These are phyloP conservation scores for Pangasius macronema DNA, from an alignment of 2,797 vertebrate genomes.

Conservation along the genomic window DNA sequence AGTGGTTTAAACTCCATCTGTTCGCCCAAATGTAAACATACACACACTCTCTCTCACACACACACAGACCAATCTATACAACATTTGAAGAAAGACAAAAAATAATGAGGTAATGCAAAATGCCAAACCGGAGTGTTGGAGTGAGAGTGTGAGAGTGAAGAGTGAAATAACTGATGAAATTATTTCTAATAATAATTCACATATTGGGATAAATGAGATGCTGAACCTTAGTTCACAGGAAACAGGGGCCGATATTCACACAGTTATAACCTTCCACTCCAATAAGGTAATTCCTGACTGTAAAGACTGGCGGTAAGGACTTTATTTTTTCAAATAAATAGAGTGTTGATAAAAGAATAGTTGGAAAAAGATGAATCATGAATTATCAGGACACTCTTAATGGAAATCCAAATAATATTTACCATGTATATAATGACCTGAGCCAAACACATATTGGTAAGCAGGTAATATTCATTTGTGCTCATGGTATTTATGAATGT, in stretches of 20 bases:
- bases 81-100: neutral
- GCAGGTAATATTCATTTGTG: neutral
- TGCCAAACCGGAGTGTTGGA: neutral
- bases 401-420: neutral
- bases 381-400: neutral
- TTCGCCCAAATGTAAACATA: neutral
- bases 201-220: neutral
- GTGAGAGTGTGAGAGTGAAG: neutral
- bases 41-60: neutral
- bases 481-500: neutral
- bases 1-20: constrained; percentile 33
- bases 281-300: neutral
- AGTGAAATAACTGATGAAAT: neutral
- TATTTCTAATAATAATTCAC: neutral
- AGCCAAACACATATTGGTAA: neutral
- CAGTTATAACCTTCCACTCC: neutral
- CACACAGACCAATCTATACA: neutral
- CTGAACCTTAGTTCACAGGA: neutral
- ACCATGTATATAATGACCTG: neutral
- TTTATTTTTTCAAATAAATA: neutral
- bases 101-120: neutral
- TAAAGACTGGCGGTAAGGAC: neutral
- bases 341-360: neutral
- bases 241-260: neutral
- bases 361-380: neutral